Conservation (phyloP, 2,888 invertebrate species). For the Acanthosepion esculentum region DNA sequence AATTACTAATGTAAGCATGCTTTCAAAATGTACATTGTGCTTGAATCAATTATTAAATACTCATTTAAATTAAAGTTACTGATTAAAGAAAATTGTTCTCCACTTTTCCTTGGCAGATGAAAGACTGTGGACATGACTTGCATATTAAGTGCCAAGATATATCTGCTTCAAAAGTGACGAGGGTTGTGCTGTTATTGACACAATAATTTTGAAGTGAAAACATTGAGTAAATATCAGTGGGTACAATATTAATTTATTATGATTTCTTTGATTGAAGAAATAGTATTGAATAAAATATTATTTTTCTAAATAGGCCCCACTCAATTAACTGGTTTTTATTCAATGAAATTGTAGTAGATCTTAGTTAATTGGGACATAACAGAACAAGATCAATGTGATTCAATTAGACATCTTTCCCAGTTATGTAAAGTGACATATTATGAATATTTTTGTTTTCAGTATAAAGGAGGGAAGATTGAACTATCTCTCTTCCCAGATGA, state of each 20-base stretch:
- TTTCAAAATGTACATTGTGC: neutral
- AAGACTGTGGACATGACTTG: neutral
- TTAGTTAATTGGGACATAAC: neutral
- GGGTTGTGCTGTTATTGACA: neutral
- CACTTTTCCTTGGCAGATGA: neutral
- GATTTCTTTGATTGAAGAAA: neutral
- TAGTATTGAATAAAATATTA: no score
- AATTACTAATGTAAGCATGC: neutral
- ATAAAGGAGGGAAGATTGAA: no score
- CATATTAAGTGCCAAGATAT: neutral
- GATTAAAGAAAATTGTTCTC: neutral
- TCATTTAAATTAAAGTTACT: constrained; percentile 21
- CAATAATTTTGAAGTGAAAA: no score
- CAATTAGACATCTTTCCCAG: neutral
- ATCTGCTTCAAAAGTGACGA: neutral
- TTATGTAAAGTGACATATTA: no score
- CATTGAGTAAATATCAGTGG: neutral
- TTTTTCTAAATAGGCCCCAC: neutral
- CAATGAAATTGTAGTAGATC: neutral
- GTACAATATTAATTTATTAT: neutral
- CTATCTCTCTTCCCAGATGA: no score
- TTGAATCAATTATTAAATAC: neutral
- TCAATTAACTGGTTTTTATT: neutral
- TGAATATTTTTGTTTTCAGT: no score
- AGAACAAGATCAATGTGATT: neutral